A percentile compares a stretch with the other conserved stretches of the same genome.
phyloP scores from a whole-genome alignment of 2,888 invertebrate genomes.

The Heliconius charithonia region DNA sequence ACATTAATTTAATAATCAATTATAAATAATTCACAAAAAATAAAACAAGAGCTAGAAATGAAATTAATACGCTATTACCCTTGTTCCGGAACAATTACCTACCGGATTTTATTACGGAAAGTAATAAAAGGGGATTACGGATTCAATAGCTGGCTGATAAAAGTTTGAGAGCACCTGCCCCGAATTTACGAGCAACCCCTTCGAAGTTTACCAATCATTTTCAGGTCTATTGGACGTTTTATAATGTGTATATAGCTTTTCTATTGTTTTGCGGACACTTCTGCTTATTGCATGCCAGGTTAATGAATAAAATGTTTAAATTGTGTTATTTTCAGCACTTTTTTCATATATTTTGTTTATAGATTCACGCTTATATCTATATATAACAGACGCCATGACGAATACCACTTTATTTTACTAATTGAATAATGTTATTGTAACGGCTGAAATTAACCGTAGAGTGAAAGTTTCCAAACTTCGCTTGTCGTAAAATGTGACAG shows the following conservation, averaged over 20 bases:
- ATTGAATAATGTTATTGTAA: too few relatives aligned
- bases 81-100: constrained; percentile 59
- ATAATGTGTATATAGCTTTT: constrained; percentile 33
- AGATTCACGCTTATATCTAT: not conserved
- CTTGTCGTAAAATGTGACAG: too few relatives aligned
- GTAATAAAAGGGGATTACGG: constrained; percentile 73
- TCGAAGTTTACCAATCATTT: constrained; percentile 48
- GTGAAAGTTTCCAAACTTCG: too few relatives aligned
- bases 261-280: constrained; percentile 19
- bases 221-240: constrained; percentile 47
- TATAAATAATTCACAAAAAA: constrained; percentile 18
- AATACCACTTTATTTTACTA: too few relatives aligned
- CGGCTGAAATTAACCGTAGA: too few relatives aligned
- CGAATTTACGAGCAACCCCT: constrained; percentile 68
- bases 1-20: constrained; percentile 10
- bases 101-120: constrained; percentile 61
- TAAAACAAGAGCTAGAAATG: constrained; percentile 46
- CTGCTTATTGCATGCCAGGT: not conserved
- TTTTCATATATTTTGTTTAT: not conserved
- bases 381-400: too few relatives aligned
- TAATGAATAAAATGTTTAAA: not conserved
- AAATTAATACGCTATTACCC: constrained; percentile 55
- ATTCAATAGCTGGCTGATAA: constrained; percentile 73
- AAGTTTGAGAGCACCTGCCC: constrained; percentile 62
- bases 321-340: not conserved